phyloP scores from a whole-genome alignment of 1,140 invertebrate genomes.

The Vollenhovia emeryi region DNA sequence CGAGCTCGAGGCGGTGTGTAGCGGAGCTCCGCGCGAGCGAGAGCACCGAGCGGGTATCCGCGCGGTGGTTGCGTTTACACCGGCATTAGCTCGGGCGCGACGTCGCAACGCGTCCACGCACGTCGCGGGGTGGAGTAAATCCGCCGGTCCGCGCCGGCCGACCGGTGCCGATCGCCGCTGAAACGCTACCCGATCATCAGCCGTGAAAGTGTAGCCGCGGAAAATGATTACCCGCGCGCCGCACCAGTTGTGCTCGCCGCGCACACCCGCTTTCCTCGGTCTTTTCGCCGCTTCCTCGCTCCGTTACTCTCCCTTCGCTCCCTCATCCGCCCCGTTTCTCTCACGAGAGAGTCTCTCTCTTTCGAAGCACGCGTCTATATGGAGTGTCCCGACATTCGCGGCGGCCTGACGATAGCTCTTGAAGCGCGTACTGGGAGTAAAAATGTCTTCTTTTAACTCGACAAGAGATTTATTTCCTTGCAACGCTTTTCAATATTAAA shows the following conservation, averaged over 20 bases:
- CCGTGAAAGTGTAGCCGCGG: slow-evolving; percentile 79
- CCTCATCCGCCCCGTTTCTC: background rate
- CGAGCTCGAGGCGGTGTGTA: slow-evolving; percentile 35
- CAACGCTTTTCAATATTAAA: background rate
- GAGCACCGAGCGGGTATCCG: slow-evolving; percentile 43
- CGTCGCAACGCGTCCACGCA: slow-evolving; percentile 14
- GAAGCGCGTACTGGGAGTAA: background rate
- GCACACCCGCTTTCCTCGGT: slow-evolving; percentile 31
- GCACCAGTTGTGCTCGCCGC: slow-evolving; percentile 23
- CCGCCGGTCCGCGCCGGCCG: slow-evolving; percentile 71
- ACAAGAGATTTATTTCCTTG: background rate
- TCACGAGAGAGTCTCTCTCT: background rate
- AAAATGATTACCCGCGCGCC: slow-evolving; percentile 73
- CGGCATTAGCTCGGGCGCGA: slow-evolving; percentile 43
- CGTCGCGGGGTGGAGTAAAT: slow-evolving; percentile 72
- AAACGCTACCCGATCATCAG: slow-evolving; percentile 80
- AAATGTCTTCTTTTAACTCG: background rate
- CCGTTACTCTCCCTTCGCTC: slow-evolving; percentile 21
- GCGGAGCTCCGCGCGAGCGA: slow-evolving; percentile 6
- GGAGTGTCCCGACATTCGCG: background rate
- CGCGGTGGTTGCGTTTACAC: slow-evolving; percentile 53
- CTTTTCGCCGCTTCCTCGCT: slow-evolving; percentile 8
- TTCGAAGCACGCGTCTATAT: background rate
- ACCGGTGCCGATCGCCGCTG: slow-evolving; percentile 67
- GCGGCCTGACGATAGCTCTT: background rate